phyloP scores from a whole-genome alignment of 2,797 vertebrate species.

The Phrynocephalus forsythii region DNA sequence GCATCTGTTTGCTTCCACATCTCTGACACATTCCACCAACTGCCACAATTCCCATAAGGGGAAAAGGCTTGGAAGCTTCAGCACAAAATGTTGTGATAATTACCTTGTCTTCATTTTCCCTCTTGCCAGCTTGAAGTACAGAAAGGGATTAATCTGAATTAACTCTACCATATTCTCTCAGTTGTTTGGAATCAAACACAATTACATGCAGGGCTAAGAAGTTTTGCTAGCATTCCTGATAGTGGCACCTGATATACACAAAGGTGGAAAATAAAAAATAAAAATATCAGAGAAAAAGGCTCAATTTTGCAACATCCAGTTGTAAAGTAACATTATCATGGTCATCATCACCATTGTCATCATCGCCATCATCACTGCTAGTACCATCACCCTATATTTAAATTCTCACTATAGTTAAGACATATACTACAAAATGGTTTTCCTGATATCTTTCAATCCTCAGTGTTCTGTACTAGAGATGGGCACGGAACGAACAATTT shows the following conservation, averaged over 20 bases:
- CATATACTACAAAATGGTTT: background rate
- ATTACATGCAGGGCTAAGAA: fast-evolving
- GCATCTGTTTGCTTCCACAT: constrained; percentile 26
- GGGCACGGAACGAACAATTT: no score
- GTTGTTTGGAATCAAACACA: background rate
- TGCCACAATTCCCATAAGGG: constrained; percentile 38
- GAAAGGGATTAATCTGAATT: background rate
- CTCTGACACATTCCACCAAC: constrained; percentile 12
- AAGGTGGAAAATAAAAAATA: fast-evolving
- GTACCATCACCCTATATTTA: background rate
- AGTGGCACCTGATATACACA: fast-evolving
- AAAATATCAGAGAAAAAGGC: fast-evolving
- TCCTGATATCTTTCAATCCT: background rate
- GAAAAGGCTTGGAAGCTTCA: constrained; percentile 17
- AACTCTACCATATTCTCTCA: background rate
- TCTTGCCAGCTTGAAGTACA: background rate
- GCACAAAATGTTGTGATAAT: background rate
- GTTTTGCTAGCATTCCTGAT: background rate
- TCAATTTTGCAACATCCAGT: background rate
- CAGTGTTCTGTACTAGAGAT: background rate
- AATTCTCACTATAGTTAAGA: background rate
- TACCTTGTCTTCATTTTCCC: constrained; percentile 2
- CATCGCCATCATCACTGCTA: background rate
- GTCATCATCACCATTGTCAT: background rate
- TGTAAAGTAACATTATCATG: no score